A percentile compares a stretch with the other conserved stretches of the same genome.
phyloP scores from a whole-genome alignment of 2,797 vertebrate species.

The Pangasius sanitwongsei region DNA sequence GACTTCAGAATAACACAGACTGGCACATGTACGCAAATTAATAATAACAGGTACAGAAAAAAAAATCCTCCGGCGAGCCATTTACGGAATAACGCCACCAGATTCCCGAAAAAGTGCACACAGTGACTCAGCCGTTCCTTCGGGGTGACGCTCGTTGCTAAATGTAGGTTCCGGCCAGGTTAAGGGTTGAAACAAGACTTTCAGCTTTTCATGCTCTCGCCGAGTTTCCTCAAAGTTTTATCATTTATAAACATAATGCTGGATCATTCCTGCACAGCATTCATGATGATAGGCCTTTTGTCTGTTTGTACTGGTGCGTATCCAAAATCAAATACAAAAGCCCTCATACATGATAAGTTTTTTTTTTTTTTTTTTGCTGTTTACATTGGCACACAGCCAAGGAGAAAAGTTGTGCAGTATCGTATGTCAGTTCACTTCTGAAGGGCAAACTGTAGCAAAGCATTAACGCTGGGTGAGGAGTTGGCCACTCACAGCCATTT shows the following conservation, averaged over 20 bases:
- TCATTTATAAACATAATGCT: constrained; percentile 8
- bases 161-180: constrained; percentile 26
- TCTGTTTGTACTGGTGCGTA: constrained; percentile 23
- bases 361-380: not conserved
- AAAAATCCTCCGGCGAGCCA: not conserved
- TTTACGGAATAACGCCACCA: not conserved
- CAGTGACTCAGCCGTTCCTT: constrained; percentile 40
- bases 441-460: not conserved
- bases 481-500: not conserved
- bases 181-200: constrained; percentile 5
- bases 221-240: not conserved
- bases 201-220: not conserved
- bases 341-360: not conserved
- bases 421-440: not conserved
- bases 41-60: not conserved
- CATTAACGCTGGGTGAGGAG: not conserved
- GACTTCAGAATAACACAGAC: constrained; percentile 27
- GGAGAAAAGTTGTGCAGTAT: not conserved
- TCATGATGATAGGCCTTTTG: not conserved
- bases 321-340: constrained; percentile 35
- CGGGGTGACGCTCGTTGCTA: constrained; percentile 12
- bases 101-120: constrained; percentile 26
- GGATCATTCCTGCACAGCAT: not conserved
- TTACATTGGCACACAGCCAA: not conserved
- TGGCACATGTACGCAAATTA: constrained; percentile 9